Percentiles rank a stretch among this genome's conserved stretches.
phyloP scores from a whole-genome alignment of 2,888 invertebrate genomes.

The Synanthedon tipuliformis region DNA sequence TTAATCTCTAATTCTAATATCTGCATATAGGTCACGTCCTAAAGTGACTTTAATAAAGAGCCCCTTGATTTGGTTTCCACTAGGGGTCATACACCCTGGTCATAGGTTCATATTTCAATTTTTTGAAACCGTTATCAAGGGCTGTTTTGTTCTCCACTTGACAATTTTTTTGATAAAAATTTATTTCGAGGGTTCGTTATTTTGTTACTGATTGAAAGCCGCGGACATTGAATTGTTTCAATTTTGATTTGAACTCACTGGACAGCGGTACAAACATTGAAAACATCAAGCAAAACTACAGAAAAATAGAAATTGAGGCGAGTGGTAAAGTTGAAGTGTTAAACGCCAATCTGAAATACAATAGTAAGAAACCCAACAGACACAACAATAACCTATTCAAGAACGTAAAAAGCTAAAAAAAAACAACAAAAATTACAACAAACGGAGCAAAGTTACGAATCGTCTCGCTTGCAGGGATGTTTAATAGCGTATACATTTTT shows the following conservation, averaged over 20 bases:
- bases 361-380: constrained; percentile 40
- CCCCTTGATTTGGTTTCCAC: constrained; percentile 85
- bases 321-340: constrained; percentile 25
- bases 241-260: constrained; percentile 34
- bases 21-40: constrained; percentile 72
- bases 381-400: constrained; percentile 48
- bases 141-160: constrained; percentile 13
- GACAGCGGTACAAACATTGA: constrained; percentile 34
- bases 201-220: too few relatives aligned
- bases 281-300: constrained; percentile 41
- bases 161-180: neutral
- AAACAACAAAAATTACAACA: constrained; percentile 30
- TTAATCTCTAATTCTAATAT: constrained; percentile 9
- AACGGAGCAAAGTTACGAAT: constrained; percentile 33
- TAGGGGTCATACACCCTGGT: constrained; percentile 75
- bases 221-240: constrained; percentile 19
- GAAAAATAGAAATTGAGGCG: constrained; percentile 27
- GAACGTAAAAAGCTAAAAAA: constrained; percentile 49
- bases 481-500: constrained; percentile 38
- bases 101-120: constrained; percentile 22
- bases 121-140: constrained; percentile 46
- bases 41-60: constrained; percentile 70
- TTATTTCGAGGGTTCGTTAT: too few relatives aligned
- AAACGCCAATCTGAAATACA: constrained; percentile 27
- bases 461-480: constrained; percentile 37